Conservation (phyloP, 2,113 vertebrate species). For the Sylvietta virens region DNA sequence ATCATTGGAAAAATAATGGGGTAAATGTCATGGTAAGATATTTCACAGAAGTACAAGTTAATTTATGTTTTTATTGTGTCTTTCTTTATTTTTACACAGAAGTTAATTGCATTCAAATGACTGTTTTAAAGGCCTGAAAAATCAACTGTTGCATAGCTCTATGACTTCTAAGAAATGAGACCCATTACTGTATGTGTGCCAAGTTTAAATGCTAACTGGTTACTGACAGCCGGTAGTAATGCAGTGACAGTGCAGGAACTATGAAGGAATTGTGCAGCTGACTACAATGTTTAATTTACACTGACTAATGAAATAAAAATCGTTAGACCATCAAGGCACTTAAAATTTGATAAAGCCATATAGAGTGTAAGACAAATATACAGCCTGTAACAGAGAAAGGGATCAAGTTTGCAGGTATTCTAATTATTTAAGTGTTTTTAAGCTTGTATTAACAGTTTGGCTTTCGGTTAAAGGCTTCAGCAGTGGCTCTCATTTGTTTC, state of each 20-base stretch:
- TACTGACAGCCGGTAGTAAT: neutral
- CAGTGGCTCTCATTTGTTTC: neutral
- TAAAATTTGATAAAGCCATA: neutral
- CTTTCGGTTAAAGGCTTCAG: neutral
- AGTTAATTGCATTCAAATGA: neutral
- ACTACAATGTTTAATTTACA: neutral
- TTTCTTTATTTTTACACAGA: neutral
- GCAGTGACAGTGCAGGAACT: neutral
- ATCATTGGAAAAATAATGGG: neutral
- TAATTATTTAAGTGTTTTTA: neutral
- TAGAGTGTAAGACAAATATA: neutral
- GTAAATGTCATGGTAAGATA: neutral
- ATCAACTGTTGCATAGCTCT: neutral
- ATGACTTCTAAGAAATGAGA: neutral
- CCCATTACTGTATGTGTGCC: neutral
- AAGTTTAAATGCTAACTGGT: constrained; percentile 14
- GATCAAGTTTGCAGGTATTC: neutral
- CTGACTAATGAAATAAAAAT: neutral
- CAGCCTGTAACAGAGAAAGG: neutral
- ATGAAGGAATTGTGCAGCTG: neutral
- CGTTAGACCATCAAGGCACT: neutral
- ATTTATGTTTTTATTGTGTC: neutral
- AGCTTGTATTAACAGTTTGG: neutral
- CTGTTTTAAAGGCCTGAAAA: neutral
- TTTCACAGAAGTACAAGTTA: neutral